Conservation (phyloP, 2,888 invertebrate genomes). For the Acanthacorydalis orientalis region DNA sequence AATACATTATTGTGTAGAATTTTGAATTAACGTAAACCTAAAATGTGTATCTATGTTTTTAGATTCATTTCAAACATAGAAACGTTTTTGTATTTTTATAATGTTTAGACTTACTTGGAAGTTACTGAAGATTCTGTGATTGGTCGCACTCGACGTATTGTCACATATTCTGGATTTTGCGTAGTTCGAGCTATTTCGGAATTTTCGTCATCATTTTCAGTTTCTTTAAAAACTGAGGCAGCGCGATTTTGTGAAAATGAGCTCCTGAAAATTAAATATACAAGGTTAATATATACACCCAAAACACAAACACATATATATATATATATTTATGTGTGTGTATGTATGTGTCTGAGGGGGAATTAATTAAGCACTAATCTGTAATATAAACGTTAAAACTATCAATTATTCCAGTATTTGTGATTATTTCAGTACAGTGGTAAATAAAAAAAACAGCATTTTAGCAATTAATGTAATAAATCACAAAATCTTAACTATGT, state of each 20-base stretch:
- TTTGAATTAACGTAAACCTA: too few relatives aligned
- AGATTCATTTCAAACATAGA: too few relatives aligned
- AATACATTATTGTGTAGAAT: too few relatives aligned
- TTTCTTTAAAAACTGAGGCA: neutral
- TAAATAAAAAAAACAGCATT: too few relatives aligned
- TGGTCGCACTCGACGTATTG: conserved; percentile 37
- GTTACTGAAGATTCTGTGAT: conserved; percentile 30
- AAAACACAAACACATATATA: neutral
- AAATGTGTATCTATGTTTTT: too few relatives aligned
- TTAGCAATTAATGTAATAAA: too few relatives aligned
- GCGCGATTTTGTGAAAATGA: neutral
- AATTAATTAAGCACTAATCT: too few relatives aligned
- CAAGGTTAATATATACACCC: neutral
- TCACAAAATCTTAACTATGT: too few relatives aligned
- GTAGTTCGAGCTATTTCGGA: neutral
- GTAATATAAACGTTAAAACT: too few relatives aligned
- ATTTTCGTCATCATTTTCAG: neutral
- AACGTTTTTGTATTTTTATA: neutral
- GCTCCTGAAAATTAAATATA: neutral
- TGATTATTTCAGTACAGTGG: too few relatives aligned
- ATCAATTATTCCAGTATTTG: too few relatives aligned
- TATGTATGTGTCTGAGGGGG: too few relatives aligned
- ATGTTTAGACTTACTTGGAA: conserved; percentile 25
- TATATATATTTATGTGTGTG: neutral
- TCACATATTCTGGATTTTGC: conserved; percentile 38